Evolutionary conservation across 2,888 invertebrate genomes (phyloP).

Genomic region (Anodontia alba): DNA sequence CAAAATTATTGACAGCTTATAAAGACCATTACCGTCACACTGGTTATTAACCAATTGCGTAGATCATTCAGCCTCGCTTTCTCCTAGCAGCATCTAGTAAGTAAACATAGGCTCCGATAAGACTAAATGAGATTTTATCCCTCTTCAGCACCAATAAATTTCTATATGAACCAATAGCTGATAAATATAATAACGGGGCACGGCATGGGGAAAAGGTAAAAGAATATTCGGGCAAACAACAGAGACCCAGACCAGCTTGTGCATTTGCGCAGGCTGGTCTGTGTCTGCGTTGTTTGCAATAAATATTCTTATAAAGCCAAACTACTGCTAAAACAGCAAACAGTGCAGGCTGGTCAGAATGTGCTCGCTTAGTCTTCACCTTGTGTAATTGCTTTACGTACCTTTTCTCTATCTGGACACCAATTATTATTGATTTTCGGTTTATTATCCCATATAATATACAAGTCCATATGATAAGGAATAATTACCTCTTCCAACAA

Average conservation of each 20-base stretch:
- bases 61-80: slow-evolving; percentile 5
- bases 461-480: slow-evolving; percentile 24
- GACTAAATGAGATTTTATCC: slow-evolving; percentile 43
- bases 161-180: slow-evolving; percentile 26
- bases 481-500: slow-evolving; percentile 13
- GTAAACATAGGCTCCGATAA: slow-evolving; percentile 51
- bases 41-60: slow-evolving; percentile 19
- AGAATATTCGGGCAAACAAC: no score
- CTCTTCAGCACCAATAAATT: slow-evolving; percentile 40
- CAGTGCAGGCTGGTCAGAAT: no score
- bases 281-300: no score
- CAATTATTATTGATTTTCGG: slow-evolving; percentile 36
- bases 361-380: no score
- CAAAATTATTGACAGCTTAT: slow-evolving; percentile 11
- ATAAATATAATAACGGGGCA: slow-evolving; percentile 36
- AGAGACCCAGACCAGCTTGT: no score
- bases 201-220: no score
- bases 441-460: slow-evolving; percentile 39
- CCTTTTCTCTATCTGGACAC: no score
- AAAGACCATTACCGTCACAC: slow-evolving; percentile 10
- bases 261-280: no score
- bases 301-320: no score
- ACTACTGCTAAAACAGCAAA: no score
- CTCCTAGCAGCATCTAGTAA: slow-evolving; percentile 36
- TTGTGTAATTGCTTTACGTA: no score